Evolutionary conservation across 2,113 vertebrate genomes (phyloP).

Genomic region (Gallinago media): DNA sequence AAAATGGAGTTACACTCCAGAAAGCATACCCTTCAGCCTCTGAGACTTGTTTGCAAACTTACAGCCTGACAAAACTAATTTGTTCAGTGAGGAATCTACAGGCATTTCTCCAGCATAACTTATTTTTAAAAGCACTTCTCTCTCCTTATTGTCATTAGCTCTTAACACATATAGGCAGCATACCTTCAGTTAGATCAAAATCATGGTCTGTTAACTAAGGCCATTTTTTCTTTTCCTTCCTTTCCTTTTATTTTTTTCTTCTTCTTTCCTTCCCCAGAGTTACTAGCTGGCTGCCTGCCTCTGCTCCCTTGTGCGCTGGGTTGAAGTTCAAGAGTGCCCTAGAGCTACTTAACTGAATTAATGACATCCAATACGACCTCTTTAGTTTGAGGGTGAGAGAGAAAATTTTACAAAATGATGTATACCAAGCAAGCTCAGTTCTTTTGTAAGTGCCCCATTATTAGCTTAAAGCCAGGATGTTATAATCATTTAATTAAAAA

Average conservation of each 20-base stretch:
- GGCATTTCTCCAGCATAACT: not conserved
- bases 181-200: not conserved
- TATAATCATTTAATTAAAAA: not conserved
- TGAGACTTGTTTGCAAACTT: not conserved
- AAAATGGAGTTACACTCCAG: not conserved
- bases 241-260: no score
- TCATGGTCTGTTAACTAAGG: not conserved
- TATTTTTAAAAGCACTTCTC: not conserved
- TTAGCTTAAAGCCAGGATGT: not conserved
- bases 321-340: constrained; percentile 46
- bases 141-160: not conserved
- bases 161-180: not conserved
- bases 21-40: not conserved
- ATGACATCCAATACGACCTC: not conserved
- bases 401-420: constrained; percentile 2
- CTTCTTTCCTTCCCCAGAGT: not conserved
- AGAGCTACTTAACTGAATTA: constrained; percentile 21
- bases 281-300: not conserved
- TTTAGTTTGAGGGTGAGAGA: not conserved
- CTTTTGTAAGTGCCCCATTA: constrained; percentile 5
- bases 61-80: not conserved
- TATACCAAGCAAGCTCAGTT: not conserved
- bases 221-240: not conserved
- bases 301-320: not conserved
- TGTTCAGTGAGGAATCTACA: not conserved